Percentiles rank a stretch among this genome's conserved stretches.
Evolutionary conservation across 2,113 vertebrate species (phyloP).

Genomic region (Pelobates fuscus): DNA sequence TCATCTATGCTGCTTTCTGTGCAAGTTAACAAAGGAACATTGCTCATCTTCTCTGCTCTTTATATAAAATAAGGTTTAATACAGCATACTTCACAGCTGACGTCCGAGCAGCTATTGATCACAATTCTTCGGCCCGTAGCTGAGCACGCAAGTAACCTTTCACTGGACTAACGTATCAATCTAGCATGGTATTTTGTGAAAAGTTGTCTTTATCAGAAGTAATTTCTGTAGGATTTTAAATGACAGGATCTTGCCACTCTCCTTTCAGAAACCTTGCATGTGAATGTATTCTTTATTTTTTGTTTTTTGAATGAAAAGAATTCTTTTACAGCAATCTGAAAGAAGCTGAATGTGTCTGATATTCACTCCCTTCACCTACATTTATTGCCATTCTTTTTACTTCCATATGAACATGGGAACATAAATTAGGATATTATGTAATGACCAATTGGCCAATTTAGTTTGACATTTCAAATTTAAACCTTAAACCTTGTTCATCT

Average conservation of each 20-base stretch:
- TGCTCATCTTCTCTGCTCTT: neutral
- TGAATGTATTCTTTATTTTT: neutral
- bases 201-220: neutral
- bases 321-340: neutral
- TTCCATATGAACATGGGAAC: too few relatives aligned
- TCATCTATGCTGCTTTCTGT: neutral
- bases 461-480: too few relatives aligned
- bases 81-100: neutral
- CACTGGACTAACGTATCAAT: neutral
- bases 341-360: neutral
- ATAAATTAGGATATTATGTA: too few relatives aligned
- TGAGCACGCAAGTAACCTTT: neutral
- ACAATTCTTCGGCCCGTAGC: neutral
- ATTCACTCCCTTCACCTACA: neutral
- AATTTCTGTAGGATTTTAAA: neutral
- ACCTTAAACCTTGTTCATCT: too few relatives aligned
- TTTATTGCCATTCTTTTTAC: too few relatives aligned
- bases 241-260: neutral
- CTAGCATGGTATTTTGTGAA: neutral
- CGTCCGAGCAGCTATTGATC: neutral
- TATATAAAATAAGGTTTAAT: neutral
- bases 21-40: neutral
- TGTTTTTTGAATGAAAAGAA: neutral
- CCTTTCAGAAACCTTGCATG: neutral
- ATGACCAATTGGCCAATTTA: too few relatives aligned